phyloP scores from a whole-genome alignment of 2,888 invertebrate species.

The Ophion ventricosus region DNA sequence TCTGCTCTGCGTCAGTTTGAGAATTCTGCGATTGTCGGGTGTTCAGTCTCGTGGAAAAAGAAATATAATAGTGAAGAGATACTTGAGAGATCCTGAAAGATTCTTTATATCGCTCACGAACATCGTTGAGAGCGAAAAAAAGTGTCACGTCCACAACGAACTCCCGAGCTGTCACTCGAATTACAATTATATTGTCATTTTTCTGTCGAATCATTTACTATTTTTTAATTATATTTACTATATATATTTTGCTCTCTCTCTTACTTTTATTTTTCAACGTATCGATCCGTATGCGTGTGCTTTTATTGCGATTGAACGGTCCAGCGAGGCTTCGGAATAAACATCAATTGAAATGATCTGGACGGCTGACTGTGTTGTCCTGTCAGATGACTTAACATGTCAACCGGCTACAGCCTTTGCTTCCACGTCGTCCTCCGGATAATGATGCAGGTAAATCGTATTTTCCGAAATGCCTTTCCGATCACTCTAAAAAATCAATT shows the following conservation, averaged over 20 bases:
- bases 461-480: background rate
- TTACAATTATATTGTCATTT: constrained; percentile 25
- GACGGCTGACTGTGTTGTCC: constrained; percentile 66
- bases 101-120: constrained; percentile 10
- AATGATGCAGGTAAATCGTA: constrained; percentile 65
- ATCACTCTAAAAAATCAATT: background rate
- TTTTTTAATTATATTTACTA: constrained; percentile 44
- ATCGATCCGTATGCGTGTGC: constrained; percentile 55
- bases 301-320: constrained; percentile 40
- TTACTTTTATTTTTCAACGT: background rate
- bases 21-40: constrained; percentile 20
- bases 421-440: constrained; percentile 72
- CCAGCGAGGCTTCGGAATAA: constrained; percentile 61
- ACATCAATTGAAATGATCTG: constrained; percentile 71
- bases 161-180: constrained; percentile 32
- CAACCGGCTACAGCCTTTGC: constrained; percentile 64
- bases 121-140: constrained; percentile 11
- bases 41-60: constrained; percentile 11
- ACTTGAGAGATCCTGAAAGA: background rate
- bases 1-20: constrained; percentile 8
- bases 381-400: constrained; percentile 72
- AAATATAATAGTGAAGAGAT: constrained; percentile 16
- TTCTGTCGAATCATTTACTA: constrained; percentile 27
- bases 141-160: constrained; percentile 9
- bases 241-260: constrained; percentile 23